phyloP scores from a whole-genome alignment of 2,797 vertebrate genomes.

The Tamandua tetradactyla region DNA sequence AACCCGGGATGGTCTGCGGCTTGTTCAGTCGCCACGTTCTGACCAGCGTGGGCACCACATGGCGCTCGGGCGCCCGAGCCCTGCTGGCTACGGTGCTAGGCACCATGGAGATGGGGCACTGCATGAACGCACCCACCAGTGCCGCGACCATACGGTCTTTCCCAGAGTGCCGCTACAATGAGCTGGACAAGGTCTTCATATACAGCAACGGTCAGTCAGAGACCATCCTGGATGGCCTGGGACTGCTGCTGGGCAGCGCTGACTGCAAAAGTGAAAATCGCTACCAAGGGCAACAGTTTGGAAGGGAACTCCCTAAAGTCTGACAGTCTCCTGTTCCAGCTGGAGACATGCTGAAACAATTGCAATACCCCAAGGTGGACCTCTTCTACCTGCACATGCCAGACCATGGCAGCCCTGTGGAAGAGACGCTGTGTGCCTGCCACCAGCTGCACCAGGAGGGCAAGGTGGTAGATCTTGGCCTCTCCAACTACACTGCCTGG shows the following conservation, averaged over 20 bases:
- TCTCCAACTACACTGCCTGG: conserved; percentile 96
- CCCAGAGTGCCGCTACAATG: conserved; percentile 85
- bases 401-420: conserved; percentile 91
- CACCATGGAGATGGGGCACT: conserved; percentile 92
- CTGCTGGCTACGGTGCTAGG: conserved; percentile 89
- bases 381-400: conserved; percentile 97
- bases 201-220: conserved; percentile 93
- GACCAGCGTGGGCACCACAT: background rate
- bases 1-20: fast-evolving
- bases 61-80: conserved; percentile 8
- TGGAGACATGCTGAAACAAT: conserved; percentile 90
- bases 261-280: conserved; percentile 89
- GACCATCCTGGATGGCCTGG: conserved; percentile 89
- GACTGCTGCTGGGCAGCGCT: conserved; percentile 80
- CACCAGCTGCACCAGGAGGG: conserved; percentile 94
- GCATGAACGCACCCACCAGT: conserved; percentile 87
- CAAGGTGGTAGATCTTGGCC: conserved; percentile 94
- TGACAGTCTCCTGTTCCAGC: conserved; percentile 91
- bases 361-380: conserved; percentile 87
- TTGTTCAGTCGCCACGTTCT: background rate
- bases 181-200: conserved; percentile 93
- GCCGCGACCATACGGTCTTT: conserved; percentile 87
- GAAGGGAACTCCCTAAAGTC: conserved; percentile 92
- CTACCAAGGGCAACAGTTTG: conserved; percentile 97
- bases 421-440: conserved; percentile 93